phyloP scores from a whole-genome alignment of 2,888 invertebrate genomes.

The Blastobasis adustella region DNA sequence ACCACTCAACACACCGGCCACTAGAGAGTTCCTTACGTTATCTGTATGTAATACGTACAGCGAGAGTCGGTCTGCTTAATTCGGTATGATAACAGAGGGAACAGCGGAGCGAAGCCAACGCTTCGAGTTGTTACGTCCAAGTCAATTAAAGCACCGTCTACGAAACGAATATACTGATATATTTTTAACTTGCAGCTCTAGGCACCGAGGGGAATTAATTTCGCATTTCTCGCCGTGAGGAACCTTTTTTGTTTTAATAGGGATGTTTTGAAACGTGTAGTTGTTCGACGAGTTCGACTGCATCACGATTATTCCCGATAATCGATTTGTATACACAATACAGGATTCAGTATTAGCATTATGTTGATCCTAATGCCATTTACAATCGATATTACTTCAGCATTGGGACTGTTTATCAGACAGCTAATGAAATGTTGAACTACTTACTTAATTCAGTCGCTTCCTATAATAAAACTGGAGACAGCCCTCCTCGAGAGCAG shows the following conservation, averaged over 20 bases:
- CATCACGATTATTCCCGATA: too few species aligned
- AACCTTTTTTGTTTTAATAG: too few species aligned
- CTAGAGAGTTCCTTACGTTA: neutral
- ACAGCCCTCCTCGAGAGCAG: conserved; percentile 60
- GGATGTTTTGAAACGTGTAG: too few species aligned
- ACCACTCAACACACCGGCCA: too few species aligned
- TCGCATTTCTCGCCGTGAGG: too few species aligned
- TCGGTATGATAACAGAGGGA: conserved; percentile 31
- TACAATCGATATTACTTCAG: too few species aligned
- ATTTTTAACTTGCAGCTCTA: conserved; percentile 10
- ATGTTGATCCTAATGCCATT: too few species aligned
- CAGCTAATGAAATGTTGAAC: conserved; percentile 32
- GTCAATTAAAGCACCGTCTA: conserved; percentile 33
- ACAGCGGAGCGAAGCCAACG: conserved; percentile 45
- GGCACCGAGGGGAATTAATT: too few species aligned
- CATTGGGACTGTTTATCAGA: too few species aligned
- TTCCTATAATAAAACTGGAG: conserved; percentile 63
- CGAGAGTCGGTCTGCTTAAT: conserved; percentile 24
- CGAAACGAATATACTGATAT: conserved; percentile 9
- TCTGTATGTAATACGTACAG: neutral
- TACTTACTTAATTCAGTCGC: conserved; percentile 59
- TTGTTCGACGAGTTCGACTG: too few species aligned
- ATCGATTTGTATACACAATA: too few species aligned
- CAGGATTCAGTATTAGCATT: too few species aligned
- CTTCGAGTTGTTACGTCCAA: conserved; percentile 35